phyloP scores from a whole-genome alignment of 2,797 vertebrate genomes.

The Poecilia velifera region DNA sequence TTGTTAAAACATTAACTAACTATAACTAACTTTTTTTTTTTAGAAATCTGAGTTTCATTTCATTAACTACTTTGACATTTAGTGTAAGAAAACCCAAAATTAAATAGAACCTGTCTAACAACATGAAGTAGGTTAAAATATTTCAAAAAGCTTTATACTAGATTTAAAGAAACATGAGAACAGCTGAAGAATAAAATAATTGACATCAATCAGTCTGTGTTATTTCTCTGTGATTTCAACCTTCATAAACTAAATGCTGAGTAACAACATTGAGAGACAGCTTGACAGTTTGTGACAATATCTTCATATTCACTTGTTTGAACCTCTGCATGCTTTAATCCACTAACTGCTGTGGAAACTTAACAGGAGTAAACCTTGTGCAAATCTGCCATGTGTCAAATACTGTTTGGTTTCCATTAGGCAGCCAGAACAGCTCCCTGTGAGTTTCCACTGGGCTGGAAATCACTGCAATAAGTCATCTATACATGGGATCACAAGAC shows the following conservation, averaged over 20 bases:
- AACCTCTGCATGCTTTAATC: constrained; percentile 6
- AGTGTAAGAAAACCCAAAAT: too few species aligned
- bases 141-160: neutral
- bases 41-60: neutral
- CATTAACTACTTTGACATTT: neutral
- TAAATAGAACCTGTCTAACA: neutral
- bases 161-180: neutral
- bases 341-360: constrained; percentile 15
- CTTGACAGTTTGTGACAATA: neutral
- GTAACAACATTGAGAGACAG: neutral
- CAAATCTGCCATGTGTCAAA: constrained; percentile 10
- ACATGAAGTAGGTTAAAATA: neutral
- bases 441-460: constrained; percentile 42
- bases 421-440: constrained; percentile 18
- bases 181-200: neutral
- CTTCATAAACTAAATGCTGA: neutral
- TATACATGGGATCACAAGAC: constrained; percentile 23
- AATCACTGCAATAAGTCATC: constrained; percentile 5
- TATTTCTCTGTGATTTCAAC: neutral
- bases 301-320: neutral
- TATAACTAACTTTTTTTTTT: neutral
- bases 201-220: neutral
- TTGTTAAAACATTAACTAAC: neutral
- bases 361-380: constrained; percentile 3
- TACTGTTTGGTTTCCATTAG: constrained; percentile 7